Conservation (phyloP, 1,140 invertebrate genomes). For the Babylonia areolata region DNA sequence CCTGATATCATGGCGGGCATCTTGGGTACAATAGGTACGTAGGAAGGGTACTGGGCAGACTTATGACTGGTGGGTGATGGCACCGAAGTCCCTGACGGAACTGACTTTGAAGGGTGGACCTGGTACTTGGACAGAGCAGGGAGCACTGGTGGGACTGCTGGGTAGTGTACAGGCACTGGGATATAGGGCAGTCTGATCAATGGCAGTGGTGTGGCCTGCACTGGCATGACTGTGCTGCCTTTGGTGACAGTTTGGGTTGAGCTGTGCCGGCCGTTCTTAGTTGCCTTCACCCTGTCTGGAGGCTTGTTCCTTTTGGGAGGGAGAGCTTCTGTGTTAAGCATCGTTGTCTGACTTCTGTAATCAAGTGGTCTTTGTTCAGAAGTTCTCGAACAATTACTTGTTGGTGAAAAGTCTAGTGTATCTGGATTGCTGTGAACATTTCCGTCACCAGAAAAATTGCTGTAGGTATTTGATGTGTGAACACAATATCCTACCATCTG, state of each 20-base stretch:
- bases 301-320: neutral
- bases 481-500: neutral
- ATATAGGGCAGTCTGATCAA: neutral
- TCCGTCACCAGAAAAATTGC: neutral
- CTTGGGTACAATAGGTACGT: slow-evolving; percentile 10
- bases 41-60: neutral
- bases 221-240: neutral
- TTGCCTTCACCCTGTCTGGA: neutral
- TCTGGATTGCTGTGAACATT: neutral
- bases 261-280: neutral
- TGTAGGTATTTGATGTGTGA: neutral
- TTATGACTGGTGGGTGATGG: neutral
- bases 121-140: neutral
- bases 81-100: neutral
- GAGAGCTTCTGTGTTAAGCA: neutral
- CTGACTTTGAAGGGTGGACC: neutral
- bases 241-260: neutral
- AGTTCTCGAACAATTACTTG: neutral
- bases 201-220: neutral
- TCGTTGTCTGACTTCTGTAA: neutral
- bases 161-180: neutral
- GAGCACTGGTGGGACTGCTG: neutral
- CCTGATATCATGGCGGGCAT: neutral
- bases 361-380: neutral
- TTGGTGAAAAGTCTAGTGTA: neutral